These are phyloP conservation scores for Neomonachus schauinslandi DNA, from an alignment of 2,113 vertebrate species.

Conservation along the genomic window DNA sequence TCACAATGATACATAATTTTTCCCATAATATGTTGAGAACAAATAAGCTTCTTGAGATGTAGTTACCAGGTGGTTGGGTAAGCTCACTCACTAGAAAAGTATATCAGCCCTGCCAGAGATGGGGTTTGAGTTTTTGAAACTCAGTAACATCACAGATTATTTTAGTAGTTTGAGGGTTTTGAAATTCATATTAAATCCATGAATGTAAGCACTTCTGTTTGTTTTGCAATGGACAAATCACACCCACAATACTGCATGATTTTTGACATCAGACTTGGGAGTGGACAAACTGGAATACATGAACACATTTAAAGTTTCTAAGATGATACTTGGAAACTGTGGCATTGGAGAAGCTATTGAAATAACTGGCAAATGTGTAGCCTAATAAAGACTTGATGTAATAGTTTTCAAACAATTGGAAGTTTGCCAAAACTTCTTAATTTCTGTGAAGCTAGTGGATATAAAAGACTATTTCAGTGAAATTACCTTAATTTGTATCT, in stretches of 20 bases:
- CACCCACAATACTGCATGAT: background rate
- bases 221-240: background rate
- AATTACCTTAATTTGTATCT: slow-evolving; percentile 26
- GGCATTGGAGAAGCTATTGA: background rate
- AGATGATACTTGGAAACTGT: background rate
- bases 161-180: background rate
- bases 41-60: slow-evolving; percentile 2
- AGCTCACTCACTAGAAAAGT: background rate
- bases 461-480: slow-evolving; percentile 9
- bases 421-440: background rate
- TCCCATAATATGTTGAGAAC: background rate
- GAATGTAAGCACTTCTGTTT: background rate
- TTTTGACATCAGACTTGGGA: background rate
- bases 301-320: background rate
- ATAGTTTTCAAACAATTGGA: slow-evolving; percentile 45
- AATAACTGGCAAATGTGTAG: slow-evolving; percentile 12
- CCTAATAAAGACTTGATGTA: background rate
- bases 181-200: background rate
- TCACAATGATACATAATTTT: background rate
- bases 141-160: background rate
- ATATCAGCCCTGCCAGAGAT: background rate
- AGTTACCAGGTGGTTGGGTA: background rate
- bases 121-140: background rate
- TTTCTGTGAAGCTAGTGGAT: background rate
- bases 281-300: background rate